These are phyloP conservation scores for Eueides isabella DNA, from an alignment of 1,140 invertebrate genomes.

Conservation along the genomic window DNA sequence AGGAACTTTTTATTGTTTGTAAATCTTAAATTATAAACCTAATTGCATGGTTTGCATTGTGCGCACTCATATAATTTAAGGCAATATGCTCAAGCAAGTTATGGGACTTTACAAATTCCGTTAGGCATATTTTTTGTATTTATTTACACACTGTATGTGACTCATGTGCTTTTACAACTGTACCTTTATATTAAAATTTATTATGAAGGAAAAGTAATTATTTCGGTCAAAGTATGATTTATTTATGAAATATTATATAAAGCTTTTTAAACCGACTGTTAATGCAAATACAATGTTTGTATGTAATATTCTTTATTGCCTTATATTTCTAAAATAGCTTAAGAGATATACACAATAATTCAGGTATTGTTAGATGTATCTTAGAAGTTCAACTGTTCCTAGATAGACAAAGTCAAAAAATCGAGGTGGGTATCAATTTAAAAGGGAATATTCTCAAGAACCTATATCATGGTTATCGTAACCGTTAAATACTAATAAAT, in stretches of 20 bases:
- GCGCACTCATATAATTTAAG: constrained; percentile 1
- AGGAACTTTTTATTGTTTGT: neutral
- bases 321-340: too few relatives aligned
- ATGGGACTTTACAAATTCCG: constrained; percentile 4
- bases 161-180: neutral
- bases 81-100: neutral
- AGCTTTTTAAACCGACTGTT: neutral
- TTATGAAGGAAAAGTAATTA: neutral
- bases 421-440: too few relatives aligned
- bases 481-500: too few relatives aligned
- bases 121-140: constrained; percentile 8
- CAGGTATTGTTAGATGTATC: too few relatives aligned
- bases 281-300: too few relatives aligned
- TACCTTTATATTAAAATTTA: neutral
- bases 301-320: too few relatives aligned
- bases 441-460: too few relatives aligned
- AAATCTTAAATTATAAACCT: neutral
- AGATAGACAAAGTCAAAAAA: too few relatives aligned
- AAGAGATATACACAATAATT: too few relatives aligned
- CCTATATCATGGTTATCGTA: too few relatives aligned
- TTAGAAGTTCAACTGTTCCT: too few relatives aligned
- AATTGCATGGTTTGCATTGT: neutral
- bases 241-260: neutral
- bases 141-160: neutral
- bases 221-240: neutral